These are phyloP conservation scores for Pituophis catenifer DNA, from an alignment of 2,113 vertebrate genomes.

Conservation along the genomic window DNA sequence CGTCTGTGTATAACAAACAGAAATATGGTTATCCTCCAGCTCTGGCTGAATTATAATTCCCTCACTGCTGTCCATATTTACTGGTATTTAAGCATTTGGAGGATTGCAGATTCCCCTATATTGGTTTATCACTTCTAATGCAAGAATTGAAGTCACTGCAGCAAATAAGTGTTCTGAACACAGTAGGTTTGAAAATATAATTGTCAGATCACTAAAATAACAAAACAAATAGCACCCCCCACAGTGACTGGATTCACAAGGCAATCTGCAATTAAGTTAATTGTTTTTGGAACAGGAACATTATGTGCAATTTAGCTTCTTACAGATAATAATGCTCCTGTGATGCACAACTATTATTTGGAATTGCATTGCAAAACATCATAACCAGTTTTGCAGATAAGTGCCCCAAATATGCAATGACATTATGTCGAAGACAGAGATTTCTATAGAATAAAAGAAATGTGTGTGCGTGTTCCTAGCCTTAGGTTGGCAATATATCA, in stretches of 20 bases:
- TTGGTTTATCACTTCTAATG: background rate
- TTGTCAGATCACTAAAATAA: background rate
- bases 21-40: background rate
- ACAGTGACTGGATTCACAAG: background rate
- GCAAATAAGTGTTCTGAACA: background rate
- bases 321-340: background rate
- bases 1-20: background rate
- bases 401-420: background rate
- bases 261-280: background rate
- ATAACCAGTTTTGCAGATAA: background rate
- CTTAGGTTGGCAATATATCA: background rate
- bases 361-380: background rate
- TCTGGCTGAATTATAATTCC: background rate
- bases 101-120: background rate
- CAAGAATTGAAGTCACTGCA: background rate
- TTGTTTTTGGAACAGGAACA: background rate
- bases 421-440: background rate
- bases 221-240: background rate
- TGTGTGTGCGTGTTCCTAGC: background rate
- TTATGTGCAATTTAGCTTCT: background rate
- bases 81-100: background rate
- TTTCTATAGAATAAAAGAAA: background rate
- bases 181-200: background rate
- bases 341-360: background rate
- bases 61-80: background rate